These are phyloP conservation scores for Arvicanthis niloticus DNA, from an alignment of 2,113 vertebrate species.

Conservation along the genomic window DNA sequence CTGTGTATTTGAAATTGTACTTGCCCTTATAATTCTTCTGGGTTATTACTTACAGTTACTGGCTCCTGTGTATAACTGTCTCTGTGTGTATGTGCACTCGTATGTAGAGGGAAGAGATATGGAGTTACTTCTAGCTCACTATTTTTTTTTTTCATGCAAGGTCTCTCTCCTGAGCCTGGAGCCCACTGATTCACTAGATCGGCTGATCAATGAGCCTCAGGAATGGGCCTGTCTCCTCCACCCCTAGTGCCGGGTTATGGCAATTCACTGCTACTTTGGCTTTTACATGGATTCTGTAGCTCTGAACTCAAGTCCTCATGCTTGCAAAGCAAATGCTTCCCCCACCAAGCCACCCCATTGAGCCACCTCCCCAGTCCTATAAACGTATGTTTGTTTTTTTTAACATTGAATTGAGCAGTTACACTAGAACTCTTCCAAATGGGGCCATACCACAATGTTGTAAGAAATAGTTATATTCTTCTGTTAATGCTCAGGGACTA, in stretches of 20 bases:
- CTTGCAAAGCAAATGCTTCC: not conserved
- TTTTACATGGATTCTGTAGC: not conserved
- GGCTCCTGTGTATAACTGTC: not conserved
- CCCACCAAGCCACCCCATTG: not conserved
- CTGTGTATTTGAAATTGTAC: constrained; percentile 22
- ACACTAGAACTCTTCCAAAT: not conserved
- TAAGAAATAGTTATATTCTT: not conserved
- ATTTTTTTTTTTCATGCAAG: not conserved
- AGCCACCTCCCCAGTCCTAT: not conserved
- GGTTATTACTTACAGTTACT: not conserved
- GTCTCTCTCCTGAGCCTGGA: not conserved
- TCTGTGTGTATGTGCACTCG: not conserved
- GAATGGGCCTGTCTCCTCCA: not conserved
- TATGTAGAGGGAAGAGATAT: not conserved
- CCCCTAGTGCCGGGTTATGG: not conserved
- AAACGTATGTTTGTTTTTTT: constrained; percentile 27
- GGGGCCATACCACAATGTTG: not conserved
- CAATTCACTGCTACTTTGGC: not conserved
- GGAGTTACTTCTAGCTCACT: not conserved
- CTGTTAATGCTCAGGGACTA: not conserved
- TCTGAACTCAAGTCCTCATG: not conserved
- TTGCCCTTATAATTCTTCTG: not conserved
- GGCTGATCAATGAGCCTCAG: not conserved
- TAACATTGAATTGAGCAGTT: not conserved
- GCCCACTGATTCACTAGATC: not conserved